A percentile compares a stretch with the other conserved stretches of the same genome.
phyloP scores from a whole-genome alignment of 2,113 vertebrate genomes.

The Cebus imitator region DNA sequence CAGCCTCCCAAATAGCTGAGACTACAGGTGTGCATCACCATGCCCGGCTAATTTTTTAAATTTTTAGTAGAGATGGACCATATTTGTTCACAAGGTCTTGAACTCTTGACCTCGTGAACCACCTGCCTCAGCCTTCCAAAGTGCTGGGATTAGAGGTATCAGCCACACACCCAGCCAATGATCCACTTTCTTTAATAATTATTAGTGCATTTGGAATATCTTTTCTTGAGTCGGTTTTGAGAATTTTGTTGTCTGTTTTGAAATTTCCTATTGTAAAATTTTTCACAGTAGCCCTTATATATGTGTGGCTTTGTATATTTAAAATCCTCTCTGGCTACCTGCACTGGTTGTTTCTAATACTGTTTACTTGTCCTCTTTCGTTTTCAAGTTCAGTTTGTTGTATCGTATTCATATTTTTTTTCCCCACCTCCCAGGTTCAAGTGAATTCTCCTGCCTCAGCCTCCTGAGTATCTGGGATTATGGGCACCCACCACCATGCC shows the following conservation, averaged over 20 bases:
- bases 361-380: neutral
- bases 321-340: neutral
- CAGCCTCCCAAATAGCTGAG: neutral
- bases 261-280: neutral
- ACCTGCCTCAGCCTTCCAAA: neutral
- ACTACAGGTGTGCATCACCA: neutral
- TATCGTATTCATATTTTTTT: too few relatives aligned
- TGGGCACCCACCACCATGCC: too few relatives aligned
- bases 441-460: too few relatives aligned
- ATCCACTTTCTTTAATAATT: too few relatives aligned
- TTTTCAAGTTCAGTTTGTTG: neutral
- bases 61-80: neutral
- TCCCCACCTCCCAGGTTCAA: too few relatives aligned
- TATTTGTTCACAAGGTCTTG: neutral
- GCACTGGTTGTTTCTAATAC: neutral
- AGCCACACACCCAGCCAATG: neutral
- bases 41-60: neutral
- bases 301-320: neutral
- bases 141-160: neutral
- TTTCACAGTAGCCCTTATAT: neutral
- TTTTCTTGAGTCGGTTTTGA: neutral
- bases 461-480: too few relatives aligned
- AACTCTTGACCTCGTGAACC: neutral
- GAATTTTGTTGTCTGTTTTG: neutral
- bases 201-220: neutral